These are phyloP conservation scores for Paramisgurnus dabryanus DNA, from an alignment of 2,113 vertebrate species.

Conservation along the genomic window DNA sequence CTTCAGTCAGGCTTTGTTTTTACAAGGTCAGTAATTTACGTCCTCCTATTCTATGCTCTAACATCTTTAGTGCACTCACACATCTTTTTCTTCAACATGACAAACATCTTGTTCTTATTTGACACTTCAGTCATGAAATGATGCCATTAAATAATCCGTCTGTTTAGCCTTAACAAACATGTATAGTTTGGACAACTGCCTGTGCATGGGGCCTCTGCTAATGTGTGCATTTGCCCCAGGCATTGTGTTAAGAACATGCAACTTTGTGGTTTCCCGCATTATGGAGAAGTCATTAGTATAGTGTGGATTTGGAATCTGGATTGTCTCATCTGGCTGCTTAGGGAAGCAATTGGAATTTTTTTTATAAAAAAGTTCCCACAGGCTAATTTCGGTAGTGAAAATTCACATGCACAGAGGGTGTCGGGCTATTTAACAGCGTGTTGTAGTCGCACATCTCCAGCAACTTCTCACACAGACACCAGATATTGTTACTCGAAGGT, in stretches of 20 bases:
- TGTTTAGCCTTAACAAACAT: neutral
- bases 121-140: constrained; percentile 36
- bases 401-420: neutral
- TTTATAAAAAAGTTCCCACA: neutral
- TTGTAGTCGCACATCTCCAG: neutral
- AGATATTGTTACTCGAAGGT: constrained; percentile 8
- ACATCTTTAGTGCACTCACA: neutral
- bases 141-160: constrained; percentile 37
- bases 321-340: constrained; percentile 16
- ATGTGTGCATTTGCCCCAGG: neutral
- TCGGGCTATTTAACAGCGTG: neutral
- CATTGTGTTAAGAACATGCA: neutral
- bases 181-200: neutral
- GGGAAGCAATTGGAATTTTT: neutral
- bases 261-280: constrained; percentile 1
- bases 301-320: neutral
- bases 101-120: constrained; percentile 2
- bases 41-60: constrained; percentile 3
- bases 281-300: constrained; percentile 20
- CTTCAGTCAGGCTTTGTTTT: constrained; percentile 21
- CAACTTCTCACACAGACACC: neutral
- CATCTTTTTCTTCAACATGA: neutral
- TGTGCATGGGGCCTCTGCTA: constrained; percentile 2
- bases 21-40: constrained; percentile 30
- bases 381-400: neutral